Evolutionary conservation across 2,888 invertebrate genomes (phyloP).

Genomic region (Metalampra italica): DNA sequence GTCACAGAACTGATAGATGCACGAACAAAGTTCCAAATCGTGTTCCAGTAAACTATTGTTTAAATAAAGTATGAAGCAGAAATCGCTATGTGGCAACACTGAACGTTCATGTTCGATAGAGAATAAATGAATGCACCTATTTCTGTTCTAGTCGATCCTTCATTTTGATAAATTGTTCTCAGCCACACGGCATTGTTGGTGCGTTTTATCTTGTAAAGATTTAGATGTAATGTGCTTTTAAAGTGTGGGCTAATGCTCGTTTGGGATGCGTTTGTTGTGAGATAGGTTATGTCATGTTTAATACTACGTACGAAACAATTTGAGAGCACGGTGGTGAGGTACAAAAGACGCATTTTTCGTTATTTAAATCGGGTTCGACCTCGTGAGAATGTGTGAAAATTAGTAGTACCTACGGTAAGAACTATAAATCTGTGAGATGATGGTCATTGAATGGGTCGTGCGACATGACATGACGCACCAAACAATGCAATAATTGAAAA

Average conservation of each 20-base stretch:
- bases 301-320: not conserved
- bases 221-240: constrained; percentile 65
- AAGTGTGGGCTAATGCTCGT: constrained; percentile 28
- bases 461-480: too few species aligned
- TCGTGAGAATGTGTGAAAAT: too few species aligned
- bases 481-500: too few species aligned
- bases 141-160: constrained; percentile 55
- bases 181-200: constrained; percentile 38
- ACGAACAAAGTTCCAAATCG: too few species aligned
- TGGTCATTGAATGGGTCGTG: too few species aligned
- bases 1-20: too few species aligned
- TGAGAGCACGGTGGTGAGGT: too few species aligned
- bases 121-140: constrained; percentile 66
- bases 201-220: constrained; percentile 56
- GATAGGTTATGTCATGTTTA: not conserved
- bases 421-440: too few species aligned
- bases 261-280: constrained; percentile 9
- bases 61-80: not conserved
- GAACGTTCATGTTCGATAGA: constrained; percentile 31
- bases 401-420: too few species aligned
- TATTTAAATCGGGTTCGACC: too few species aligned
- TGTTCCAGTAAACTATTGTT: too few species aligned
- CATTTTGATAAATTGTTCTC: constrained; percentile 66
- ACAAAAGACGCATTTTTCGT: too few species aligned
- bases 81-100: not conserved